These are phyloP conservation scores for Urocitellus parryii DNA, from an alignment of 2,113 vertebrate genomes.

Conservation along the genomic window DNA sequence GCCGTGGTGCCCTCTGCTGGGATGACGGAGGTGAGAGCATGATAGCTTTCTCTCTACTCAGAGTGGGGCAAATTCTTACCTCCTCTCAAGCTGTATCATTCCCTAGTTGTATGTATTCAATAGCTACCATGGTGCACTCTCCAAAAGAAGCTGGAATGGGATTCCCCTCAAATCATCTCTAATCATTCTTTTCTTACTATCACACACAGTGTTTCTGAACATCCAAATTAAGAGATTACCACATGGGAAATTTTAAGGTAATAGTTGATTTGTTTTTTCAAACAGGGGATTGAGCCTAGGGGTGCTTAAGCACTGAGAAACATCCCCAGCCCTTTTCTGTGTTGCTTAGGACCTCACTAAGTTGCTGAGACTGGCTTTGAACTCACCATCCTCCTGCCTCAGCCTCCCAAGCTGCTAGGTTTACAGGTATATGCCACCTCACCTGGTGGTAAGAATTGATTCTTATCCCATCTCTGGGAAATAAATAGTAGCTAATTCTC, in stretches of 20 bases:
- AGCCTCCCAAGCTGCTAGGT: no score
- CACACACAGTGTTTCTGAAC: background rate
- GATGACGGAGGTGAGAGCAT: background rate
- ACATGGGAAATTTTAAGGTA: no score
- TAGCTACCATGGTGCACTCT: background rate
- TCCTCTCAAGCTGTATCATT: background rate
- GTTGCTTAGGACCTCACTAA: no score
- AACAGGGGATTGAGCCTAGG: no score
- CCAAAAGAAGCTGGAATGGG: background rate
- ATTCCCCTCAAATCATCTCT: background rate
- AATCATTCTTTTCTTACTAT: background rate
- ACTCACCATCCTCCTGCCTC: no score
- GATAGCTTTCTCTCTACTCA: background rate
- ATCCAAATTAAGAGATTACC: background rate
- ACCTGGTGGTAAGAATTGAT: background rate
- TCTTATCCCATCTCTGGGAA: background rate
- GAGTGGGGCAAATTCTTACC: background rate
- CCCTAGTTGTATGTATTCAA: background rate
- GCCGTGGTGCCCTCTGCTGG: background rate
- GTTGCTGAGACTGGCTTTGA: no score
- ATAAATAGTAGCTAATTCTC: background rate
- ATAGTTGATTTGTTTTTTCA: no score
- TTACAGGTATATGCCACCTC: background rate
- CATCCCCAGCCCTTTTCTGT: no score
- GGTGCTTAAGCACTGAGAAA: no score